Conservation (phyloP, 2,797 vertebrate genomes). For the Tachyglossus aculeatus region DNA sequence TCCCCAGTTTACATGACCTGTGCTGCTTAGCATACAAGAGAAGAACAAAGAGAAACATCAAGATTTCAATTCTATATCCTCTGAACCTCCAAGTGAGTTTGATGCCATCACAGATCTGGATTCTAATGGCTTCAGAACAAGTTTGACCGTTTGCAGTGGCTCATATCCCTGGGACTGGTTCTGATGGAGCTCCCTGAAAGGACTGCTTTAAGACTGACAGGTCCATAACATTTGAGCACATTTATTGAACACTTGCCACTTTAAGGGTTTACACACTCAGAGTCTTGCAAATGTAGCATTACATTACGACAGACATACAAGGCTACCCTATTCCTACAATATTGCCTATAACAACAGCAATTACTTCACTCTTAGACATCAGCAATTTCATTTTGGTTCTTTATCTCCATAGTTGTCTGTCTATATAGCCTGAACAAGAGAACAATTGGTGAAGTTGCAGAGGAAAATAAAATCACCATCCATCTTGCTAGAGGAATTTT, state of each 20-base stretch:
- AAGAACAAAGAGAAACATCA: too few species aligned
- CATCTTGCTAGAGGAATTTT: slow-evolving; percentile 1
- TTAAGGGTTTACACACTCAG: neutral
- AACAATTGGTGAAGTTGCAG: neutral
- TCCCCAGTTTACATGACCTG: too few species aligned
- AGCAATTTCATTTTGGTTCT: neutral
- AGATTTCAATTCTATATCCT: too few species aligned
- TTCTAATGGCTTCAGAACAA: too few species aligned
- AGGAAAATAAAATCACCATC: slow-evolving; percentile 20
- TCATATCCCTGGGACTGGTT: slow-evolving; percentile 21
- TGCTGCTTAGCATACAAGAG: too few species aligned
- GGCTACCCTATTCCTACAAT: slow-evolving; percentile 13
- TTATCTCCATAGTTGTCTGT: too few species aligned
- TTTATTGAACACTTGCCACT: neutral
- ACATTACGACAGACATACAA: neutral
- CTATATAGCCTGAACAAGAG: slow-evolving; percentile 37
- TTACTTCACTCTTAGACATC: slow-evolving; percentile 2
- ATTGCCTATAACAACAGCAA: slow-evolving; percentile 10
- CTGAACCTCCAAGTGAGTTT: too few species aligned
- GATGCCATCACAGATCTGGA: too few species aligned
- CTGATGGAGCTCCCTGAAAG: slow-evolving; percentile 9
- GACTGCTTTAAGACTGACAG: neutral
- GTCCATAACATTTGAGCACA: neutral
- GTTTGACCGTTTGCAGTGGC: too few species aligned
- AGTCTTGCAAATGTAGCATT: neutral